Evolutionary conservation across 2,113 vertebrate species (phyloP).

Genomic region (Probosciger aterrimus): DNA sequence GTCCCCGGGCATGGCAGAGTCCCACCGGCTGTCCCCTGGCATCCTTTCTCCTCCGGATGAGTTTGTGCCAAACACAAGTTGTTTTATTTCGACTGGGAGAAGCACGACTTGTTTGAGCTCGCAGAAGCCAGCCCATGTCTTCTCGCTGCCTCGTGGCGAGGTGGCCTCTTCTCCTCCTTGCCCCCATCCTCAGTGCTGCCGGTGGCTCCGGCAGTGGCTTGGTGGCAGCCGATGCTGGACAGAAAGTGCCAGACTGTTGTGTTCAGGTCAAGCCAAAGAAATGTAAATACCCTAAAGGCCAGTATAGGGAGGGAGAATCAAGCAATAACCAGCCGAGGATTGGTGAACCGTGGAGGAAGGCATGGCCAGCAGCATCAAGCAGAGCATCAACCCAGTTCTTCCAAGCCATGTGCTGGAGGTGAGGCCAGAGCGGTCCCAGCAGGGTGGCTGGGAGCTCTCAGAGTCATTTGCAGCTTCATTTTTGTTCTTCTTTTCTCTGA

Average conservation of each 20-base stretch:
- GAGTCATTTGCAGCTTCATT: background rate
- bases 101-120: background rate
- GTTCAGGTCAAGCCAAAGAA: conserved; percentile 75
- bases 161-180: background rate
- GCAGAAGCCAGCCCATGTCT: background rate
- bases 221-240: background rate
- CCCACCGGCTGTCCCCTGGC: background rate
- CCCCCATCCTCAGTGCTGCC: background rate
- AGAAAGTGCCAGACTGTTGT: background rate
- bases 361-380: background rate
- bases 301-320: background rate
- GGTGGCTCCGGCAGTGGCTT: background rate
- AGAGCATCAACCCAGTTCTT: background rate
- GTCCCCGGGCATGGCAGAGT: background rate
- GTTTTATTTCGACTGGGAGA: background rate
- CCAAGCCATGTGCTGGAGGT: background rate
- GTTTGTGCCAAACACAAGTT: background rate
- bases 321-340: conserved; percentile 44
- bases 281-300: background rate
- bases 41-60: background rate
- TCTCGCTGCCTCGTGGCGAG: background rate
- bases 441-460: background rate
- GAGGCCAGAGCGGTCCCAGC: background rate
- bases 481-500: background rate
- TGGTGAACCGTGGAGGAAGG: background rate